A percentile compares a stretch with the other conserved stretches of the same genome.
Evolutionary conservation across 2,113 vertebrate genomes (phyloP).

Genomic region (Neopipo cinnamomea): DNA sequence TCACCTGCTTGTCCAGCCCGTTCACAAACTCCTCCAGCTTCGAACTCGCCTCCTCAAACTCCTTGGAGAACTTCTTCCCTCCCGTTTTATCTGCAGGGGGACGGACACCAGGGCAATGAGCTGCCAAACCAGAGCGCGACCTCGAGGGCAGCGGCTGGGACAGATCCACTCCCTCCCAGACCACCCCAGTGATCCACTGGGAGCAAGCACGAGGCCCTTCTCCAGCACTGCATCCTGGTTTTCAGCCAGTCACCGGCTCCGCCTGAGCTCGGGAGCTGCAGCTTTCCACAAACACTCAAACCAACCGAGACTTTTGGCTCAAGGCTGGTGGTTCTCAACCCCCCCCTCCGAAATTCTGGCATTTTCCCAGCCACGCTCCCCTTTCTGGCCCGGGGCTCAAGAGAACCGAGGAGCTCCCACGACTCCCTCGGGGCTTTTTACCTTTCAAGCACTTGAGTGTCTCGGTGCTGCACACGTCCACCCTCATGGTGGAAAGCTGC

Average conservation of each 20-base stretch:
- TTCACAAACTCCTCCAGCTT: conserved; percentile 94
- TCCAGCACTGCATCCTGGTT: background rate
- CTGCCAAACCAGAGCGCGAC: background rate
- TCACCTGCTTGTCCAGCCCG: conserved; percentile 90
- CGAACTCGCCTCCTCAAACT: conserved; percentile 93
- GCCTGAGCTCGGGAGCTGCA: background rate
- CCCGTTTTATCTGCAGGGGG: conserved; percentile 88
- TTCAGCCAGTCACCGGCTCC: background rate
- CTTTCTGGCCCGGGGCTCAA: background rate
- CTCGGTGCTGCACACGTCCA: conserved; percentile 93
- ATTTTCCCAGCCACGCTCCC: background rate
- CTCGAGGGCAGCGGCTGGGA: fast-evolving
- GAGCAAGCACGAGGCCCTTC: background rate
- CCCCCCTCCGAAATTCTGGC: background rate
- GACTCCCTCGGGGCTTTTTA: conserved; percentile 21
- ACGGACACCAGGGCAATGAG: background rate
- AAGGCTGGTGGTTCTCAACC: background rate
- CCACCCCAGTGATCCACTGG: background rate
- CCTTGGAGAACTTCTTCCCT: conserved; percentile 95
- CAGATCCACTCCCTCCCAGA: background rate
- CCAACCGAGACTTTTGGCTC: background rate
- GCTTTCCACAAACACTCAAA: background rate
- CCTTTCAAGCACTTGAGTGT: conserved; percentile 96
- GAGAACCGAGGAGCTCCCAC: background rate
- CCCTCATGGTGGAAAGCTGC: conserved; percentile 87